Base-by-base conservation (phyloP, 2,888 invertebrate genomes). In the Chromoteleia sp. region DNA sequence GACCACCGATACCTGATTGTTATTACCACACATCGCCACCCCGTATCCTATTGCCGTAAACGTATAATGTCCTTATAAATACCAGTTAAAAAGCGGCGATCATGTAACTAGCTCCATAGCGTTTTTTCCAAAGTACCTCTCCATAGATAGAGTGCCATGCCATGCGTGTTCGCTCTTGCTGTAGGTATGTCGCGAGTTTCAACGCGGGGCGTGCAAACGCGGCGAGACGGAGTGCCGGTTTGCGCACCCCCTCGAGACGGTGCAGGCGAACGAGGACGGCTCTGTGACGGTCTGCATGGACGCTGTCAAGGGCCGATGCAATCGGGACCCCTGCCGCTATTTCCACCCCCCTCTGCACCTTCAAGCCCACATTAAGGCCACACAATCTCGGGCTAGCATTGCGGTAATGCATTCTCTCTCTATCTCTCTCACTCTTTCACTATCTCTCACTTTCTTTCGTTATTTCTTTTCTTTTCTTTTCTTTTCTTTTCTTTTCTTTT, bases 261-360 rank as follows among this genome's bases (percentile, higher is more conserved):
- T 98, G 94, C 96, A 96, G 94, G 96, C 97, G 94, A 98, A 97
- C 95, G 96, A 97, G 94, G 98, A 98, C 96, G 98, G 98, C 96
- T 96, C 97, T 94, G 98, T 98, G 95, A 98, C 98, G 95, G 98
- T 98, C 95, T 98, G 98, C 97, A 98, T 98, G 98, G 98, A 98
- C 96, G 98, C 97, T 95, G 97, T 98, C 95, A 97, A 97, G 96
- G 97, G 97, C 95, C 96, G 97, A 96, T 98, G 98, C 96, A 96
- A 97, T 95, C 97, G 98, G 95, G 98, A 98, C 95, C 97, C 97
- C 95, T 98, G 98, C 97, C 97, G 98, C 96, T 98, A 98, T 97
- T 98, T 98, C 96, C 98, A 98, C 96, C 98, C 98, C 95, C 98
- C 98, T 95, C 96, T 98, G 96, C 98, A 98, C 97, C 98, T 98